Conservation (phyloP, 1,140 invertebrate species). For the Sarcophaga peregrina region DNA sequence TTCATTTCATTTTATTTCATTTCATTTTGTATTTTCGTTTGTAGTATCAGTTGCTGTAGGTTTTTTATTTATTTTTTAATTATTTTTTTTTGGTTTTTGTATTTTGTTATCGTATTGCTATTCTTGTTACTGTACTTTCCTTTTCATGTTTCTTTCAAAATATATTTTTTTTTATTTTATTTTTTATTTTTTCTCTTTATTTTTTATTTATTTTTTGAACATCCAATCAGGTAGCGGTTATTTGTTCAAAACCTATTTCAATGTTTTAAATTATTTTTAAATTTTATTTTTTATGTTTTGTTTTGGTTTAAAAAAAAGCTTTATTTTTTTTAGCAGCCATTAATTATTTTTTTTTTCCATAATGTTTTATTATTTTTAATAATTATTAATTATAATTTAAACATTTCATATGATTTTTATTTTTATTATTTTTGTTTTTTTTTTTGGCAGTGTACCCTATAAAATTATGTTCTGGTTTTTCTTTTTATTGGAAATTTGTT, state of each 20-base stretch:
- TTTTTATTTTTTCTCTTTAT: background rate
- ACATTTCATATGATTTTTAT: background rate
- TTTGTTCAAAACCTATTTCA: slow-evolving; percentile 32
- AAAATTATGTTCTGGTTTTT: background rate
- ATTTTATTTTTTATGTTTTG: slow-evolving; percentile 44
- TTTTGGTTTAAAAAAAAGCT: slow-evolving; percentile 28
- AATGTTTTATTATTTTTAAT: too few relatives aligned
- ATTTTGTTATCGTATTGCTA: slow-evolving; percentile 47
- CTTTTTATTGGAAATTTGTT: background rate
- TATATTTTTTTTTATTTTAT: slow-evolving; percentile 9
- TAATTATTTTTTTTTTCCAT: too few relatives aligned
- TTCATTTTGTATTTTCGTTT: too few relatives aligned
- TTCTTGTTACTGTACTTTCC: slow-evolving; percentile 56
- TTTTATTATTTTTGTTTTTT: slow-evolving; percentile 21
- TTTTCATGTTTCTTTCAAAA: slow-evolving; percentile 38
- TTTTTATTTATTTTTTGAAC: slow-evolving; percentile 28
- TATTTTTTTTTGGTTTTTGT: background rate
- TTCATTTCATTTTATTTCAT: too few relatives aligned
- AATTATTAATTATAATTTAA: too few relatives aligned
- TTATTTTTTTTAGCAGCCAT: slow-evolving; percentile 34
- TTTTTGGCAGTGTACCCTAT: slow-evolving; percentile 35
- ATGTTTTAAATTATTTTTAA: slow-evolving; percentile 47
- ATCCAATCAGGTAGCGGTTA: slow-evolving; percentile 36
- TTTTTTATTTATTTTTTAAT: background rate
- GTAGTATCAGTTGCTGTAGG: background rate